These are phyloP conservation scores for Chelon labrosus DNA, from an alignment of 2,797 vertebrate genomes.

Conservation along the genomic window DNA sequence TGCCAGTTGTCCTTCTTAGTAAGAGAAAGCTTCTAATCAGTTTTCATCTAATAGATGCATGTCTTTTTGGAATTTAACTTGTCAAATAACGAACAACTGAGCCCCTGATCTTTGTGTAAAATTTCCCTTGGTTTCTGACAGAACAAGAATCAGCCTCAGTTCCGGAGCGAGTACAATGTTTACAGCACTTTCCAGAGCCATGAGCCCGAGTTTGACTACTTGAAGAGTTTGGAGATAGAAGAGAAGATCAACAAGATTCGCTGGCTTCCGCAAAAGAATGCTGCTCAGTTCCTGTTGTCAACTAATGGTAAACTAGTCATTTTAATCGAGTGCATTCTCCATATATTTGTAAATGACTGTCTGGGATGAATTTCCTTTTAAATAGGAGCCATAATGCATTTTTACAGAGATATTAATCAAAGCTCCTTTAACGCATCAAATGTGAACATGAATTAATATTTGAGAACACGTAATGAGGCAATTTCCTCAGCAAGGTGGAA, in stretches of 20 bases:
- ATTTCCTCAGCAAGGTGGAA: too few species aligned
- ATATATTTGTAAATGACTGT: not conserved
- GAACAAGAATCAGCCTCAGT: constrained; percentile 95
- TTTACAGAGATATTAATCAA: too few species aligned
- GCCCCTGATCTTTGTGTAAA: constrained; percentile 2
- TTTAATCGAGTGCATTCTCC: not conserved
- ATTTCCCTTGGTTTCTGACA: constrained; percentile 56
- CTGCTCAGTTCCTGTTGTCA: constrained; percentile 97
- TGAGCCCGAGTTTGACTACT: constrained; percentile 99
- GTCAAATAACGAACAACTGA: not conserved
- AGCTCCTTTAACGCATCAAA: too few species aligned
- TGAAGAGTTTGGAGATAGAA: constrained; percentile 99
- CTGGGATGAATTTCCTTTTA: too few species aligned
- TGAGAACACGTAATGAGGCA: too few species aligned
- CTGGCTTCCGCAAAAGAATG: constrained; percentile 99
- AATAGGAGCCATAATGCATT: too few species aligned
- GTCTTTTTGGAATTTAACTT: not conserved
- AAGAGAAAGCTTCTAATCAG: not conserved
- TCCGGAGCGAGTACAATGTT: constrained; percentile 98
- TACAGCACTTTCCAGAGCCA: constrained; percentile 99
- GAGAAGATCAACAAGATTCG: constrained; percentile 99
- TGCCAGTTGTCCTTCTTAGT: not conserved
- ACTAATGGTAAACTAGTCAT: constrained; percentile 91
- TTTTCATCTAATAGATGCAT: not conserved
- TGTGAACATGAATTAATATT: too few species aligned